phyloP scores from a whole-genome alignment of 2,888 invertebrate genomes.

The Scaptomyza cyrtandrae region DNA sequence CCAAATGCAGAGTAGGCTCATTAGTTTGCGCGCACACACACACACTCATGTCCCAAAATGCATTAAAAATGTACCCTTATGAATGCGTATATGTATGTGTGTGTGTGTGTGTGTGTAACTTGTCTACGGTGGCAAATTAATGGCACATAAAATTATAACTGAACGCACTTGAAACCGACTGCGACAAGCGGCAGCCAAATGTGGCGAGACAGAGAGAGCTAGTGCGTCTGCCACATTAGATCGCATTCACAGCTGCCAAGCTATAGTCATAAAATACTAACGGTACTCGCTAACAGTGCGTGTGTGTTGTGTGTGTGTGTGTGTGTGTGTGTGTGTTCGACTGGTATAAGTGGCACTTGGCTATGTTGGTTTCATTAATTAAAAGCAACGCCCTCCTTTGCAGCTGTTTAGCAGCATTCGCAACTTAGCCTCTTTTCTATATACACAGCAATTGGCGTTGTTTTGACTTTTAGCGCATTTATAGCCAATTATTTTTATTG shows the following conservation, averaged over 20 bases:
- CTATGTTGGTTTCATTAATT: conserved; percentile 64
- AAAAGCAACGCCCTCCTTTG: conserved; percentile 58
- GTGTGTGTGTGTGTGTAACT: conserved; percentile 18
- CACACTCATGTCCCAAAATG: conserved; percentile 39
- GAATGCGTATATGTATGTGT: conserved; percentile 10
- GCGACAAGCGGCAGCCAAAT: conserved; percentile 48
- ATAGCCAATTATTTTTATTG: conserved; percentile 77
- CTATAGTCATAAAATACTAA: conserved; percentile 61
- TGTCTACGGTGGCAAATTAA: conserved; percentile 71
- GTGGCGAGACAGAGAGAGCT: conserved; percentile 14
- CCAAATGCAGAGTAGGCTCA: conserved; percentile 61
- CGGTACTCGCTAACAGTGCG: conserved; percentile 30
- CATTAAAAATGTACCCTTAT: conserved; percentile 41
- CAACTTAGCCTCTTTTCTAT: conserved; percentile 2
- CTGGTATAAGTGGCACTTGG: conserved; percentile 36
- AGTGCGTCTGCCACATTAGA: conserved; percentile 42
- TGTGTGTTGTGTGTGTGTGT: conserved; percentile 1
- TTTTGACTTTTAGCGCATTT: conserved; percentile 77
- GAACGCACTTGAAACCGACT: conserved; percentile 65
- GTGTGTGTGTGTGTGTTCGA: conserved; percentile 12
- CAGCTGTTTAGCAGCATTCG: conserved; percentile 15
- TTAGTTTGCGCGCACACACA: conserved; percentile 54
- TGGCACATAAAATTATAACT: conserved; percentile 80
- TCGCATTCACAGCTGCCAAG: conserved; percentile 62
- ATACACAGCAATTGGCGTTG: conserved; percentile 53